These are phyloP conservation scores for Latheticus oryzae DNA, from an alignment of 2,888 invertebrate genomes.

Conservation along the genomic window DNA sequence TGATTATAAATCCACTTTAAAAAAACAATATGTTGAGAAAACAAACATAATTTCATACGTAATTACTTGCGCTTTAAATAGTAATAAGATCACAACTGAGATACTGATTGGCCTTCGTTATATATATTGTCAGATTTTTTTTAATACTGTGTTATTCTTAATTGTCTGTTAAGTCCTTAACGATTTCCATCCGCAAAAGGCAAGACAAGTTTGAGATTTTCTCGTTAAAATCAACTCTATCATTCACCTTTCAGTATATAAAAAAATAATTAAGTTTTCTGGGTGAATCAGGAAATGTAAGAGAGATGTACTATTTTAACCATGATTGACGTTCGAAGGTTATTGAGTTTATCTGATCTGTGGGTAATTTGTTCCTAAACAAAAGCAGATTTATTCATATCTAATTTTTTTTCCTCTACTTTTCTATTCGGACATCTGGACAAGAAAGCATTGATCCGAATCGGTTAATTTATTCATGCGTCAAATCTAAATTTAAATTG, in stretches of 20 bases:
- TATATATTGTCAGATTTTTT: too few species aligned
- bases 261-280: constrained; percentile 7
- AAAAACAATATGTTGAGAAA: constrained; percentile 13
- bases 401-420: constrained; percentile 20
- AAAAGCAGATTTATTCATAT: constrained; percentile 28
- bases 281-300: constrained; percentile 13
- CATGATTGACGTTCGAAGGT: constrained; percentile 38
- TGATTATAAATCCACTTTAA: constrained; percentile 26
- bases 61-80: constrained; percentile 26
- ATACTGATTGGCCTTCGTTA: constrained; percentile 37
- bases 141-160: constrained; percentile 14
- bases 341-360: constrained; percentile 35
- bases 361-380: constrained; percentile 33
- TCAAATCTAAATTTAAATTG: constrained; percentile 33
- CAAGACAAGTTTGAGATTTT: constrained; percentile 32
- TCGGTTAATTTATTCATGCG: constrained; percentile 28
- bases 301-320: constrained; percentile 7
- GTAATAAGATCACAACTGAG: constrained; percentile 29
- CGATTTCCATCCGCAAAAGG: constrained; percentile 32
- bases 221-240: constrained; percentile 8
- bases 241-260: not conserved
- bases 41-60: constrained; percentile 24
- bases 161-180: constrained; percentile 7
- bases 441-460: constrained; percentile 24
- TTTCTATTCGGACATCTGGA: constrained; percentile 18